Evolutionary conservation across 2,113 vertebrate genomes (phyloP).

Genomic region (Heterochromis multidens): DNA sequence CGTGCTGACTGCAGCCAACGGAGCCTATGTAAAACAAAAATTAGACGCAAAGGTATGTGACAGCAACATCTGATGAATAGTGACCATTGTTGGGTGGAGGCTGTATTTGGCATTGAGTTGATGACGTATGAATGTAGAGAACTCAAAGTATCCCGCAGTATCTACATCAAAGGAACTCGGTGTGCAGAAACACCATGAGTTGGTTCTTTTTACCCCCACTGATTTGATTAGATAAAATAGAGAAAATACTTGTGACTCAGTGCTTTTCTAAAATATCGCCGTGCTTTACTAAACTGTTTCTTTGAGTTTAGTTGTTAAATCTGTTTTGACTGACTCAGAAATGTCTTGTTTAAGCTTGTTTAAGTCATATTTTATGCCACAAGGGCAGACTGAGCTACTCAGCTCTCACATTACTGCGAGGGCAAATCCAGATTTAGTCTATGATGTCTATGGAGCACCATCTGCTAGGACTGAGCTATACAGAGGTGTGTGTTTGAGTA

Average conservation of each 20-base stretch:
- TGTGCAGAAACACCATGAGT: neutral
- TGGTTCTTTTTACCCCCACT: neutral
- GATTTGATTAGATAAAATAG: neutral
- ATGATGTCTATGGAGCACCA: conserved; percentile 2
- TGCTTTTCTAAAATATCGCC: neutral
- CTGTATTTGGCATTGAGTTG: conserved; percentile 21
- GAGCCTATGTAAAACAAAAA: conserved; percentile 97
- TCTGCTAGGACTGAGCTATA: neutral
- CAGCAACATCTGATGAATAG: conserved; percentile 21
- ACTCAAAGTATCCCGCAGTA: conserved; percentile 6
- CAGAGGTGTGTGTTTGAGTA: neutral
- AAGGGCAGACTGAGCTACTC: neutral
- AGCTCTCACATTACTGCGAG: conserved; percentile 33
- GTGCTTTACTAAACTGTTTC: neutral
- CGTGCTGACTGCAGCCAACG: conserved; percentile 94
- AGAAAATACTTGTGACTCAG: neutral
- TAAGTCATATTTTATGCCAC: neutral
- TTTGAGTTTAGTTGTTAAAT: neutral
- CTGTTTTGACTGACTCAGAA: neutral
- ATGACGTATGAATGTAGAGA: conserved; percentile 13
- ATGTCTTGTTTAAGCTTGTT: neutral
- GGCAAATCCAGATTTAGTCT: conserved; percentile 42
- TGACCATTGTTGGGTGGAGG: conserved; percentile 31
- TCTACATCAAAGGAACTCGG: neutral
- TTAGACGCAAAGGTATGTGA: conserved; percentile 92